Evolutionary conservation across 2,113 vertebrate genomes (phyloP).

Genomic region (Loxodonta africana): DNA sequence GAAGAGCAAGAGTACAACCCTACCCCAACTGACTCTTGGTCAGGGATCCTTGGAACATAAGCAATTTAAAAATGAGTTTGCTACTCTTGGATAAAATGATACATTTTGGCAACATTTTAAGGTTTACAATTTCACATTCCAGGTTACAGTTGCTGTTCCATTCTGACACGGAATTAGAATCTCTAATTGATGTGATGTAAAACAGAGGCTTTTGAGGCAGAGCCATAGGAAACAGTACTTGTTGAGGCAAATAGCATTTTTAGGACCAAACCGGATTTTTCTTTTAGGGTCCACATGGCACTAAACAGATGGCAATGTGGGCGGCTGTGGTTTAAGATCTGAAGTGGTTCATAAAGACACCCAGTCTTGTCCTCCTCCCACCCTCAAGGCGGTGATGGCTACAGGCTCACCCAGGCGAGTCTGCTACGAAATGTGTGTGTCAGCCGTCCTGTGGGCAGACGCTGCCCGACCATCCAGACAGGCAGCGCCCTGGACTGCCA

Average conservation of each 20-base stretch:
- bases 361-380: constrained; percentile 23
- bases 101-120: constrained; percentile 59
- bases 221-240: constrained; percentile 31
- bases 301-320: constrained; percentile 79
- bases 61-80: constrained; percentile 42
- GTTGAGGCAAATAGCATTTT: constrained; percentile 79
- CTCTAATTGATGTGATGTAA: constrained; percentile 78
- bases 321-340: constrained; percentile 70
- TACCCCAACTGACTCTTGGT: background rate
- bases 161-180: constrained; percentile 66
- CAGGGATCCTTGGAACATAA: background rate
- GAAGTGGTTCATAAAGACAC: constrained; percentile 60
- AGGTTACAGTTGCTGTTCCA: constrained; percentile 34
- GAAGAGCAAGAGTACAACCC: background rate
- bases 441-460: background rate
- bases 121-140: constrained; percentile 60
- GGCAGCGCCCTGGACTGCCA: background rate
- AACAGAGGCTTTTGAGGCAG: constrained; percentile 46
- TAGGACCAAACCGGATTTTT: constrained; percentile 80
- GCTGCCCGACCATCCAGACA: background rate
- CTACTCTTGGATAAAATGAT: constrained; percentile 32
- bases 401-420: background rate
- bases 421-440: background rate
- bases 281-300: constrained; percentile 77
- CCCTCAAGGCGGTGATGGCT: background rate